phyloP scores from a whole-genome alignment of 2,113 vertebrate genomes.

The Solenodon paradoxus region DNA sequence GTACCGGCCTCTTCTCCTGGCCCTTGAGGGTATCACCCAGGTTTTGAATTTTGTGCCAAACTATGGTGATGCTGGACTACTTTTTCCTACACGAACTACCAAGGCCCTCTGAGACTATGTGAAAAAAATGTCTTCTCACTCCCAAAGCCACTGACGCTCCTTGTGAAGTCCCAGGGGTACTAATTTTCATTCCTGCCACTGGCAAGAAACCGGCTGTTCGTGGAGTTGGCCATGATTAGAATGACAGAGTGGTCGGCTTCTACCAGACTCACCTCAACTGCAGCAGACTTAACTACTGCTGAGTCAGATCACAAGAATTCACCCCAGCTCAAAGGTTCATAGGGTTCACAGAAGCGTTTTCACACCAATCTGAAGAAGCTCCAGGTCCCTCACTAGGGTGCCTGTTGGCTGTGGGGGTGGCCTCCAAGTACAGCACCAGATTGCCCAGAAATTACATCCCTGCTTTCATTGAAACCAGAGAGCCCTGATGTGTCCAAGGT shows the following conservation, averaged over 20 bases:
- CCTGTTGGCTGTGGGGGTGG: not conserved
- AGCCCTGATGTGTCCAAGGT: not conserved
- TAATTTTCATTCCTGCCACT: not conserved
- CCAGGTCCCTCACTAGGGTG: not conserved
- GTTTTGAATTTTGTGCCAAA: not conserved
- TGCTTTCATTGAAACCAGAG: not conserved
- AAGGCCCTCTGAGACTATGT: not conserved
- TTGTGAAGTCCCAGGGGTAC: not conserved
- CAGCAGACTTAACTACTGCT: not conserved
- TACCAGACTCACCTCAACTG: accelerated
- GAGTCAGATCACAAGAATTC: not conserved
- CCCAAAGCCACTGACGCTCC: not conserved
- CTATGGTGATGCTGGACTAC: not conserved
- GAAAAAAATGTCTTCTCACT: not conserved
- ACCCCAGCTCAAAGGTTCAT: no score
- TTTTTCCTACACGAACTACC: not conserved
- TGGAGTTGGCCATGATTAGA: not conserved
- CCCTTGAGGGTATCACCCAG: not conserved
- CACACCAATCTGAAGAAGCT: not conserved
- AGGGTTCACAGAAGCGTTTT: not conserved
- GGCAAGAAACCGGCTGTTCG: not conserved
- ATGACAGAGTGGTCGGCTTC: not conserved
- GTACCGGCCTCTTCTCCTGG: not conserved
- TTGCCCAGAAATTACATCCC: not conserved
- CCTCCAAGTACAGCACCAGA: not conserved